phyloP scores from a whole-genome alignment of 2,113 vertebrate species.

The Lycaon pictus region DNA sequence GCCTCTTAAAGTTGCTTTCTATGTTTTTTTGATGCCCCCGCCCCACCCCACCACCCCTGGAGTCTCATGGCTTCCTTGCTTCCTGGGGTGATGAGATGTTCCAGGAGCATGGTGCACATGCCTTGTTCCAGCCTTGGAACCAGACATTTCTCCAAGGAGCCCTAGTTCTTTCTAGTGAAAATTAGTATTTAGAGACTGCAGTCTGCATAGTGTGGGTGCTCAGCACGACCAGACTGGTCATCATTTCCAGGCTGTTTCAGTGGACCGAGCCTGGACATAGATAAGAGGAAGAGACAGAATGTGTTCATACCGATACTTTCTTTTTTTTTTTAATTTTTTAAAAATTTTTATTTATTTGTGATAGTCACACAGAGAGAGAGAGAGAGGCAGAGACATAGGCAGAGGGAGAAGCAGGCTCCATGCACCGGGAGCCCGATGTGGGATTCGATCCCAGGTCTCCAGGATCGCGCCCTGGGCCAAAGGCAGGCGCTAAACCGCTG shows the following conservation, averaged over 20 bases:
- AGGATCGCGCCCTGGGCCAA: too few species aligned
- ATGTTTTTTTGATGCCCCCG: not conserved
- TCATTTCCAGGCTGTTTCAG: not conserved
- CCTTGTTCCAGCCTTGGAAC: not conserved
- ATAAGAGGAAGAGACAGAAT: not conserved
- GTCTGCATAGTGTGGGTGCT: fast-evolving
- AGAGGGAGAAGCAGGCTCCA: too few species aligned
- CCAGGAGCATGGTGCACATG: not conserved
- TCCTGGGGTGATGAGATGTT: not conserved
- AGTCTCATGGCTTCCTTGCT: not conserved
- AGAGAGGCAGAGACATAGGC: too few species aligned
- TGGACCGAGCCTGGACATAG: not conserved
- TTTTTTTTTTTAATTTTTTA: too few species aligned
- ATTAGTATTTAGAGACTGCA: not conserved
- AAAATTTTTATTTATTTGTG: too few species aligned
- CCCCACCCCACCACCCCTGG: too few species aligned
- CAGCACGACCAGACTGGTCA: fast-evolving
- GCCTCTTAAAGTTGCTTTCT: not conserved
- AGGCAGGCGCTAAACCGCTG: too few species aligned
- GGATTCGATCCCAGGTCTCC: too few species aligned
- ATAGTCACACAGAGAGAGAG: too few species aligned
- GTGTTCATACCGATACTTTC: not conserved
- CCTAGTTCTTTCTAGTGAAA: not conserved
- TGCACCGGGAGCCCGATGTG: too few species aligned
- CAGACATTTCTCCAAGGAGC: not conserved